Conservation (phyloP, 2,797 vertebrate genomes). For the Labroides dimidiatus region DNA sequence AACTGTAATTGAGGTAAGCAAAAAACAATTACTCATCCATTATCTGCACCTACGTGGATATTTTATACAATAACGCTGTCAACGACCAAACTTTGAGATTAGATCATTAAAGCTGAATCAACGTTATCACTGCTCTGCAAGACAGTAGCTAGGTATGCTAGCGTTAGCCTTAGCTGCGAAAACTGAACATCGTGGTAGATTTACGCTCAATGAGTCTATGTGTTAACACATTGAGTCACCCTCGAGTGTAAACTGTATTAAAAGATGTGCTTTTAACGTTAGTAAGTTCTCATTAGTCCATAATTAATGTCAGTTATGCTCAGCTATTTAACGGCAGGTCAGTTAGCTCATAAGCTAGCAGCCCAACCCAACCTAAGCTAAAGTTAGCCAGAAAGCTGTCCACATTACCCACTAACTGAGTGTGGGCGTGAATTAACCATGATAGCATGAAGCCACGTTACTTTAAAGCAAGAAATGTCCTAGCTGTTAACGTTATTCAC, state of each 20-base stretch:
- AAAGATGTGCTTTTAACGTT: no score
- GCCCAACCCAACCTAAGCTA: not conserved
- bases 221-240: not conserved
- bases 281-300: not conserved
- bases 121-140: constrained; percentile 15
- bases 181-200: not conserved
- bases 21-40: not conserved
- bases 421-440: not conserved
- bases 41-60: fast-evolving
- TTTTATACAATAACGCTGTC: not conserved
- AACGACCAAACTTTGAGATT: not conserved
- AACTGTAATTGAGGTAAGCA: constrained; percentile 71
- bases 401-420: not conserved
- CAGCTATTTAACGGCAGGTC: not conserved
- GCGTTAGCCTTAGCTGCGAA: constrained; percentile 46
- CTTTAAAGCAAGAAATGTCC: no score
- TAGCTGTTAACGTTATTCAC: not conserved
- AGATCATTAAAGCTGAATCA: constrained; percentile 2
- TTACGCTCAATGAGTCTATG: not conserved
- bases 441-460: not conserved
- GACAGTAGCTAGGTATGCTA: constrained; percentile 16
- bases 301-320: not conserved
- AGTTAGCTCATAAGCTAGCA: not conserved
- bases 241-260: not conserved
- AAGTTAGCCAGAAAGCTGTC: constrained; percentile 34